Conservation (phyloP, 2,113 vertebrate genomes). For the Hemiprocne comata region DNA sequence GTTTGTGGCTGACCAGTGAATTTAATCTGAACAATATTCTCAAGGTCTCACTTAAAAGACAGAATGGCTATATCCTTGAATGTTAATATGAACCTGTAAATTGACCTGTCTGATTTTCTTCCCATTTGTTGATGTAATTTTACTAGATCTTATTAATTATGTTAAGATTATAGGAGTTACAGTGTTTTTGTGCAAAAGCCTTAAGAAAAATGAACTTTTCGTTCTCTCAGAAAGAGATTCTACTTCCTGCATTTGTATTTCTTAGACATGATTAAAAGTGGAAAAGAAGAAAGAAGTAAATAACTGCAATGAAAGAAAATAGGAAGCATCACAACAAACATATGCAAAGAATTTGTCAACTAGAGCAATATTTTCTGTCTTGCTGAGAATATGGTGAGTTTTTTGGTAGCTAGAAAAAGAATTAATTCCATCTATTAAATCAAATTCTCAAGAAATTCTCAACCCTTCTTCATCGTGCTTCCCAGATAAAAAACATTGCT, state of each 20-base stretch:
- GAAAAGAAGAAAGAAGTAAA: background rate
- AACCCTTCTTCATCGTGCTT: background rate
- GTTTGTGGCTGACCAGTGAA: background rate
- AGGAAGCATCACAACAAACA: background rate
- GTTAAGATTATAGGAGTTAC: background rate
- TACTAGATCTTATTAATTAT: background rate
- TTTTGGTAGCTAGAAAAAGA: background rate
- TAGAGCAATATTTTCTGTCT: background rate
- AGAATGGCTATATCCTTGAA: background rate
- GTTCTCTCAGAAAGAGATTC: background rate
- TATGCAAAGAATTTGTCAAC: background rate
- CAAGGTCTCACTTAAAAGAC: background rate
- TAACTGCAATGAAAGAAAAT: background rate
- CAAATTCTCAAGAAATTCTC: background rate
- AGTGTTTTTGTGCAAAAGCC: background rate
- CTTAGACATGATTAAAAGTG: background rate
- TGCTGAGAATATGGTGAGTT: background rate
- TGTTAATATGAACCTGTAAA: background rate
- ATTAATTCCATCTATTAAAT: background rate
- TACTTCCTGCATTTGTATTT: background rate
- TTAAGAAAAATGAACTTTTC: background rate
- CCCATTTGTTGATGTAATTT: background rate
- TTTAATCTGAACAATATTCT: background rate
- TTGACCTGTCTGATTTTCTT: background rate
- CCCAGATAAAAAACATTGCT: background rate